Evolutionary conservation across 2,113 vertebrate species (phyloP), one percentile per base, ranked within the genome.

Genomic region (Rissa tridactyla): DNA sequence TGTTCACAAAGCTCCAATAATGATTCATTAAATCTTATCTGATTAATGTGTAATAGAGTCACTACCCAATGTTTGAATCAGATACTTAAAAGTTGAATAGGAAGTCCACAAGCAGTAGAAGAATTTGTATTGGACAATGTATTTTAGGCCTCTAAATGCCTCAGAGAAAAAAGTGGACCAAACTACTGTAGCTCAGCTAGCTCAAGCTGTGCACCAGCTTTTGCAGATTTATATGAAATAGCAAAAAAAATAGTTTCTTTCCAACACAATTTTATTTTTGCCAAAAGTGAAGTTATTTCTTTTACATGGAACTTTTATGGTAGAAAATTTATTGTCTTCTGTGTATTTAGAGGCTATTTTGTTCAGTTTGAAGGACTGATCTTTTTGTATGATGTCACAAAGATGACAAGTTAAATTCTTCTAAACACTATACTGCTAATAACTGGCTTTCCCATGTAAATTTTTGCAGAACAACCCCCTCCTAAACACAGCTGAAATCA

Each of bases 21-120:
- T 40, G 90, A 87, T 95, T 97, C 97, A 97, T 98, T 95, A 98
- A 98, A 94, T 97, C 97, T 96, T 95, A 98, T 9, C 57, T 95
- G 96, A 96, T 97, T 97, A 96, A 96, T 97, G 95, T 96, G 97
- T 98, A 92, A 97, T 6, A 47, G 30, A 70, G 49, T 57, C 30
- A 71, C 65, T 64, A 52, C 44, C 40, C 54, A 38, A 10, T 29
- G 21, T 69, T 75, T 62, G 25, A 71, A 75, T 47, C 29, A 42
- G 11, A n/a, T 42, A 52, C 27, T 42, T 29, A 32, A 17, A 79
- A 90, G 70, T 12, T 26, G 12, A 58, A 83, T 42, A 83, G 29
- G 7, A 68, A 77, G 49, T 51, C 78, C 62, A 88, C 27, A 78
- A 79, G 80, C 44, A 69, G 49, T 26, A 78, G 61, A 17, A 82